Percentiles rank a stretch among this genome's conserved stretches.
Conservation (phyloP, 2,797 vertebrate genomes). For the Sciaenops ocellatus region DNA sequence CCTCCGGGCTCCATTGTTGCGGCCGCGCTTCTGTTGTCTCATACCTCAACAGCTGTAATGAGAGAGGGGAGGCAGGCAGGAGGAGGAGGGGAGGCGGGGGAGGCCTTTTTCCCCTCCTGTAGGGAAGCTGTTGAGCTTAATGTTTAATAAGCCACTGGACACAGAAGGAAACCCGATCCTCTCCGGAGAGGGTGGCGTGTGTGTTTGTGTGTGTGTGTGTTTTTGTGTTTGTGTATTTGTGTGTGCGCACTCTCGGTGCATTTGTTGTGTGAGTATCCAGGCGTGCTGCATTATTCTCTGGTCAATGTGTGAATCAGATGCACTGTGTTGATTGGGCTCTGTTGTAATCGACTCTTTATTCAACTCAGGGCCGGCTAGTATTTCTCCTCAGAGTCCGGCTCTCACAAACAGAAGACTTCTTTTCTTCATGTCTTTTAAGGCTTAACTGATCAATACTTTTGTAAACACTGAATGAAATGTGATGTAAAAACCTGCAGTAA, state of each 20-base stretch:
- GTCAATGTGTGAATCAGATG: constrained; percentile 65
- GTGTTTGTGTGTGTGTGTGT: constrained; percentile 44
- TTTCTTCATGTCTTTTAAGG: background rate
- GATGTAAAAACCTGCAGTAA: background rate
- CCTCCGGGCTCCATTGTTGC: constrained; percentile 60
- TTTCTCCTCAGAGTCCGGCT: constrained; percentile 35
- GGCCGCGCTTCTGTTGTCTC: constrained; percentile 65
- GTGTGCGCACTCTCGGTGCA: constrained; percentile 11
- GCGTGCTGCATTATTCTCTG: constrained; percentile 52
- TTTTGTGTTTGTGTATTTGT: constrained; percentile 33
- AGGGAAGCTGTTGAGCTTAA: constrained; percentile 75
- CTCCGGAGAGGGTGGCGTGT: constrained; percentile 44
- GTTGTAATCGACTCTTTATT: constrained; percentile 59
- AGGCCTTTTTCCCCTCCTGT: constrained; percentile 48
- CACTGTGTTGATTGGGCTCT: constrained; percentile 50
- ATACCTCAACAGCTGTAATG: constrained; percentile 75
- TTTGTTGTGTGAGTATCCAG: constrained; percentile 54
- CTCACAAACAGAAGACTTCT: background rate
- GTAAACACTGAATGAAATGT: accelerated
- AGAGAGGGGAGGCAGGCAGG: constrained; percentile 58
- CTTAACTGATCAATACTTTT: background rate
- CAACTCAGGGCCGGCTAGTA: constrained; percentile 13
- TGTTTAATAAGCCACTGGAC: constrained; percentile 78
- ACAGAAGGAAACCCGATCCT: constrained; percentile 66
- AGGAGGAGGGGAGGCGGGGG: constrained; percentile 7